phyloP scores from a whole-genome alignment of 2,113 vertebrate species.

The Equus przewalskii region DNA sequence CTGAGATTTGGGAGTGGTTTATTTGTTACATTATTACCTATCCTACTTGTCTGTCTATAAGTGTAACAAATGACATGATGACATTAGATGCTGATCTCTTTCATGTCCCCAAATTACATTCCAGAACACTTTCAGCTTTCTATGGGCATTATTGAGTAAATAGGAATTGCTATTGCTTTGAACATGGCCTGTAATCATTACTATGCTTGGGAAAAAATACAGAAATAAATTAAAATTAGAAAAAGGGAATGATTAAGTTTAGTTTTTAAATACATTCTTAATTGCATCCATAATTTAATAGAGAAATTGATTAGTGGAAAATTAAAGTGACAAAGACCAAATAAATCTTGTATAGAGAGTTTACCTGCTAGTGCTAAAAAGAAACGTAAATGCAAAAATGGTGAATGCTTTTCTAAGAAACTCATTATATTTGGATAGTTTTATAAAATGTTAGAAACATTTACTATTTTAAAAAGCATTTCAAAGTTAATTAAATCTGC shows the following conservation, averaged over 20 bases:
- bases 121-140: neutral
- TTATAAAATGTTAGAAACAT: conserved; percentile 16
- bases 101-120: neutral
- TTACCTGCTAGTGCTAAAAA: neutral
- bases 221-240: conserved; percentile 46
- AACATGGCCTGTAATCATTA: neutral
- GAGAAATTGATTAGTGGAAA: conserved; percentile 45
- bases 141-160: neutral
- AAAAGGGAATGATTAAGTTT: neutral
- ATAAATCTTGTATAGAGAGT: neutral
- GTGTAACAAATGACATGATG: neutral
- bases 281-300: conserved; percentile 28
- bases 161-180: neutral
- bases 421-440: neutral
- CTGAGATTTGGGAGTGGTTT: neutral
- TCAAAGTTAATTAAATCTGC: conserved; percentile 40
- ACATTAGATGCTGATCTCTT: neutral
- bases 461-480: conserved; percentile 25
- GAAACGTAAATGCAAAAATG: neutral
- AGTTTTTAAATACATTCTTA: conserved; percentile 59
- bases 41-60: neutral
- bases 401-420: neutral
- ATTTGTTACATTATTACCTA: neutral
- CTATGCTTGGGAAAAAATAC: neutral
- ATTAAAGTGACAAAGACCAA: conserved; percentile 46